Conservation (phyloP, 2,888 invertebrate genomes). For the Notodonta dromedarius region DNA sequence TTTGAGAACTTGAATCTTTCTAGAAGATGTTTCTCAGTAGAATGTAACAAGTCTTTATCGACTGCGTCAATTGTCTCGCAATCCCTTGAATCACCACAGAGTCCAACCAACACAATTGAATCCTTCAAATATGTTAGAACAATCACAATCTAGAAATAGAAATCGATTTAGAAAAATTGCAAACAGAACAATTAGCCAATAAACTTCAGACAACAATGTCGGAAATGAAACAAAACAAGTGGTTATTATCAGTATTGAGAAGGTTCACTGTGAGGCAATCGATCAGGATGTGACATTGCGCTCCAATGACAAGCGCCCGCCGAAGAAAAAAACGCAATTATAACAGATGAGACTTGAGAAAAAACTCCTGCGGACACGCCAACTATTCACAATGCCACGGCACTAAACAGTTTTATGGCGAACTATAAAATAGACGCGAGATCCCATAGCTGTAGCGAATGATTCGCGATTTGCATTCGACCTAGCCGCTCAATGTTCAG, state of each 20-base stretch:
- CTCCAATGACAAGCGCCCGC: conserved; percentile 31
- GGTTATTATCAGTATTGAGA: conserved; percentile 34
- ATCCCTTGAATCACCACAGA: neutral
- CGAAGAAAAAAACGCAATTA: conserved; percentile 49
- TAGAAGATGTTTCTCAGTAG: too few species aligned
- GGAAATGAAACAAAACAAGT: conserved; percentile 40
- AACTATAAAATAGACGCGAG: conserved; percentile 37
- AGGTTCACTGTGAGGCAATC: conserved; percentile 48
- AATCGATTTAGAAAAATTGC: conserved; percentile 17
- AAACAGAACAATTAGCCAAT: conserved; percentile 22
- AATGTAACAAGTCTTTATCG: neutral
- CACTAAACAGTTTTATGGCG: conserved; percentile 40
- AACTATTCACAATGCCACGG: conserved; percentile 47
- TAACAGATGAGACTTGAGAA: conserved; percentile 39
- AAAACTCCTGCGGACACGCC: conserved; percentile 46
- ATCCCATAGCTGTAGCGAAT: conserved; percentile 31
- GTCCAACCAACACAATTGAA: neutral
- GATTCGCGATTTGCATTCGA: conserved; percentile 44
- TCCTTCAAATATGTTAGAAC: neutral
- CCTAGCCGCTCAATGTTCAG: conserved; percentile 47
- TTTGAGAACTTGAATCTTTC: too few species aligned
- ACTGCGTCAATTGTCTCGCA: neutral
- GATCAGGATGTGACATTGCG: conserved; percentile 53
- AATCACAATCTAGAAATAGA: conserved; percentile 6
- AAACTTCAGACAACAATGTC: conserved; percentile 31